Base-by-base conservation (phyloP, 2,888 invertebrate genomes). In the Trachelus troglodyta region DNA sequence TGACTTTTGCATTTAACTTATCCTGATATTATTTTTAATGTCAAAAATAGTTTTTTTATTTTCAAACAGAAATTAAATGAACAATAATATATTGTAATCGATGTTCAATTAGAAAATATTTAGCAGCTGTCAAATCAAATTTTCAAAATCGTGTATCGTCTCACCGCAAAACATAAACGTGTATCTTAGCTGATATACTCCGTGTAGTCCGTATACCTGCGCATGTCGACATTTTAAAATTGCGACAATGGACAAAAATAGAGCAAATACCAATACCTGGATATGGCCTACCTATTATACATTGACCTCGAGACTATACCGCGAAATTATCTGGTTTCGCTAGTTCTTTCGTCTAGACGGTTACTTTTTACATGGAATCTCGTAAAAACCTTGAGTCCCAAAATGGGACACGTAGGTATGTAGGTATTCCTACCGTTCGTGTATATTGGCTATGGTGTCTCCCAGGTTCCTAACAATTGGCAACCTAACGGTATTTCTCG, bases 401-500 rank as follows among this genome's bases (percentile, higher is more conserved):
- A 79, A 82, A 79, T 79, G 40, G 76, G 77, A 23, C 56, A 23
- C 56, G 56, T 56, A 56, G 56, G 56, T 56, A 56, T 23, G 23
- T 56, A 23, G 56, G 23, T 56, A 56, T 56, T 56, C 56, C 23
- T 56, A 23, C 56, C 56, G 23, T 56, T 71, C 76, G 71, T 31
- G 34, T 31, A 73, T 75, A n/a, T n/a, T 73, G 75, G 31, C 75
- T 30, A n/a, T 69, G 76, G 30, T 68, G n/a, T 37, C 74, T 33
- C 12, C 71, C 71, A 23, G 33, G 40, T 34, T 68, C 12, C 81
- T 81, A 80, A 87, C 86, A 85, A 87, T 86, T 80, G 85, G 76
- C 73, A 85, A 89, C 89, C 88, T 89, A 89, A 89, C 89, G 89
- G 89, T 83, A 89, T 85, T 78, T 79, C 82, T 80, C 81, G 84